Percentiles rank a stretch among this genome's conserved stretches.
These are phyloP conservation scores for Mormoops blainvillei DNA, from an alignment of 2,113 vertebrate species.

Conservation along the genomic window DNA sequence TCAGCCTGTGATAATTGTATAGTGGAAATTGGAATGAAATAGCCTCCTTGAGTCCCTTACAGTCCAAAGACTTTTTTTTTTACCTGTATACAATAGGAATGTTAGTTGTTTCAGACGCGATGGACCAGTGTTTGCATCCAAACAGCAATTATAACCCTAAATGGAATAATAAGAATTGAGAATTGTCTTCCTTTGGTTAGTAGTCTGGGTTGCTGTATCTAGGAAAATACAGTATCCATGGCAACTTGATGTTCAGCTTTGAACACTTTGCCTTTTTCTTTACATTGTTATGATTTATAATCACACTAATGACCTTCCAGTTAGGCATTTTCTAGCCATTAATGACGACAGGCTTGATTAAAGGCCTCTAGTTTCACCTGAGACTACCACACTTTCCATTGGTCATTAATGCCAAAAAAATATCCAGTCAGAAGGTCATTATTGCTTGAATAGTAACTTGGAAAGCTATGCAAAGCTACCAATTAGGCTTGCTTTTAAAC, in stretches of 20 bases:
- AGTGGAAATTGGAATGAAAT: not conserved
- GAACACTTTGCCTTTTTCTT: constrained; percentile 65
- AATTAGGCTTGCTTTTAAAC: constrained; percentile 74
- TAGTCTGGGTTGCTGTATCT: constrained; percentile 1
- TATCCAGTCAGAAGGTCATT: constrained; percentile 72
- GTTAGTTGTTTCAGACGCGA: not conserved
- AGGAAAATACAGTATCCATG: constrained; percentile 49
- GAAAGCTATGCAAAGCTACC: constrained; percentile 63
- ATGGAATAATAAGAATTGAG: constrained; percentile 37
- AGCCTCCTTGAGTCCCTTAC: not conserved
- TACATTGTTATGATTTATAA: constrained; percentile 72
- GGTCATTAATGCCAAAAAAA: constrained; percentile 75
- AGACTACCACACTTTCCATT: constrained; percentile 59
- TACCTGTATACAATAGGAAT: not conserved
- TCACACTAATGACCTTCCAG: constrained; percentile 70
- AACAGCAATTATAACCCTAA: constrained; percentile 31
- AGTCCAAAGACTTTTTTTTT: not conserved
- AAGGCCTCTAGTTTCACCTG: constrained; percentile 63
- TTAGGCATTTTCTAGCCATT: constrained; percentile 73
- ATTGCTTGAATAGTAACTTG: constrained; percentile 74
- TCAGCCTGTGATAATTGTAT: not conserved
- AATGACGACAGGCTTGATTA: constrained; percentile 56
- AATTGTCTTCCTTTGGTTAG: constrained; percentile 57
- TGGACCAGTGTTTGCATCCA: not conserved
- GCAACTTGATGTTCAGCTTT: constrained; percentile 64